Evolutionary conservation across 2,797 vertebrate genomes (phyloP), one percentile per base, ranked within the genome.

Genomic region (Cynopterus sphinx): DNA sequence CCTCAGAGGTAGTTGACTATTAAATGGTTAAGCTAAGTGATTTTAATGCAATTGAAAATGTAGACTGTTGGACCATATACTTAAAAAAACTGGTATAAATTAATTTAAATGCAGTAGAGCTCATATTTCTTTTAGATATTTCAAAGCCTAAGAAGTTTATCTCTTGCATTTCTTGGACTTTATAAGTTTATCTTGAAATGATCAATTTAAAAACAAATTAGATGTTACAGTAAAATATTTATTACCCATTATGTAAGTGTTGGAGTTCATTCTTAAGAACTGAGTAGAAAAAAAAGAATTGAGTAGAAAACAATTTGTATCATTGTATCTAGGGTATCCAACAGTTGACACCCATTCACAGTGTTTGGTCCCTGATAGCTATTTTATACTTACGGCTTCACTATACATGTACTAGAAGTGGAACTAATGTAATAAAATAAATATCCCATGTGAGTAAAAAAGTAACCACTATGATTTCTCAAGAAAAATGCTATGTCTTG

Each of bases 351-450:
- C 2, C 9, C 5, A 22, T 81, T 88, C 39, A 77, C 1, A 85
- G 16, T 49, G 9, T 73, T 59, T 89, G 8, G n/a, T 67, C 63
- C 63, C 65, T 93, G 2, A 33, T 31, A 74, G 26, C 49, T 94
- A 0, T 46, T 93, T 77, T 75, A 55, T 68, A 77, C 51, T 87
- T 70, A 78, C 16, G 9, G 8, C 65, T 84, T 89, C 57, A 74
- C 43, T 83, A 49, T 67, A 16, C 19, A 21, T 82, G 6, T 71
- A 61, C 67, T 73, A 70, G 9, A 90, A 90, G 41, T 65, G 31
- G 91, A 94, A 67, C 10, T 87, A n/a, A 39, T 22, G 17, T 74
- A 68, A 71, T 57, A 78, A 93, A 86, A 28, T 92, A 85, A 70
- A 55, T 92, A 68, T 28, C 21, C 19, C 36, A 39, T 55, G 33